Evolutionary conservation across 2,797 vertebrate species (phyloP).

Genomic region (Anguilla anguilla): DNA sequence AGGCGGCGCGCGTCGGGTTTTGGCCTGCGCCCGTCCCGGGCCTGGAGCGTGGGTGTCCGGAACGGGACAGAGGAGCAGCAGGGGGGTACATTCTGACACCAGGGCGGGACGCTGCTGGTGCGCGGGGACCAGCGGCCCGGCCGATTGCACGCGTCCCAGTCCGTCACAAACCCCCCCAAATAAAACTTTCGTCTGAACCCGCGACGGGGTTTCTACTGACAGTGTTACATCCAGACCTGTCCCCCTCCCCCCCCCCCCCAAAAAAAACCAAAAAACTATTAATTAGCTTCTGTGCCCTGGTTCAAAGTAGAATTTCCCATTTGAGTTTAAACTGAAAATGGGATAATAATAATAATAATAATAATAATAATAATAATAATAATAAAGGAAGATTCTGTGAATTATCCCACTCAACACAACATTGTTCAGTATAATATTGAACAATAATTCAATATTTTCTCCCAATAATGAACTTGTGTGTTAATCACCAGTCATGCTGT

Average conservation of each 20-base stretch:
- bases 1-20: background rate
- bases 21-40: background rate
- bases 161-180: background rate
- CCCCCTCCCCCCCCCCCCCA: background rate
- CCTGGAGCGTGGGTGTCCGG: background rate
- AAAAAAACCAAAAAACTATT: background rate
- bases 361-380: slow-evolving; percentile 7
- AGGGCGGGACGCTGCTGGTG: background rate
- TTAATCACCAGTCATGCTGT: slow-evolving; percentile 10
- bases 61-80: background rate
- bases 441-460: background rate
- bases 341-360: background rate
- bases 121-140: background rate
- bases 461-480: slow-evolving; percentile 1
- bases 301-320: slow-evolving; percentile 7
- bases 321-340: slow-evolving; percentile 6
- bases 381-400: slow-evolving; percentile 15
- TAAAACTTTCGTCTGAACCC: background rate
- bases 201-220: background rate
- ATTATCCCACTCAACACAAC: slow-evolving; percentile 14
- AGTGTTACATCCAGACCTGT: background rate
- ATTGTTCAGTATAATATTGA: background rate
- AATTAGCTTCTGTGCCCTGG: background rate
- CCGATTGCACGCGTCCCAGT: background rate
- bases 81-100: too few species aligned